Evolutionary conservation across 1,140 invertebrate species (phyloP).

Genomic region (Bombus confusus): DNA sequence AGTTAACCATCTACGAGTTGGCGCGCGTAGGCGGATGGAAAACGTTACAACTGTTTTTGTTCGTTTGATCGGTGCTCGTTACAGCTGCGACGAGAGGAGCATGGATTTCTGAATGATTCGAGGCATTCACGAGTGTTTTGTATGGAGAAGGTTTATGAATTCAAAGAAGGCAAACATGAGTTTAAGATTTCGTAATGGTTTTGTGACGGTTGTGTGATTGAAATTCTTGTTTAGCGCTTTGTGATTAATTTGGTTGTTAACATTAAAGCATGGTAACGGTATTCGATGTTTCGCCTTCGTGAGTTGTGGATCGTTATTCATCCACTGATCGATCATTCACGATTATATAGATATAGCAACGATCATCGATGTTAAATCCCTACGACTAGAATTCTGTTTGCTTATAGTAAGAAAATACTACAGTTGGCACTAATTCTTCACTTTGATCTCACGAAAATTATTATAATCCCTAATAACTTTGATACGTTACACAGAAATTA

Average conservation of each 20-base stretch:
- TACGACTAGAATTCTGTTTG: neutral
- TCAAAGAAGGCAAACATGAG: neutral
- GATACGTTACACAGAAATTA: neutral
- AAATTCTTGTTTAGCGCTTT: too few relatives aligned
- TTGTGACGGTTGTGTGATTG: neutral
- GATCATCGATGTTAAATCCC: neutral
- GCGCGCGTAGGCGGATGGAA: neutral
- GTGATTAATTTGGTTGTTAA: neutral
- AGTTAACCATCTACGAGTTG: too few relatives aligned
- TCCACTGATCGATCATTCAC: neutral
- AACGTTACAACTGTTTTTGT: conserved; percentile 10
- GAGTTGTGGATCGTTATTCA: neutral
- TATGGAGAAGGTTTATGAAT: neutral
- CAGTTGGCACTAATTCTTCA: neutral
- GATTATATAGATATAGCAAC: neutral
- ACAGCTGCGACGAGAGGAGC: too few relatives aligned
- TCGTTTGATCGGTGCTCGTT: neutral
- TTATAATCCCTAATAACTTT: neutral
- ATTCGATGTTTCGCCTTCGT: too few relatives aligned
- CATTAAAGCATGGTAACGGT: neutral
- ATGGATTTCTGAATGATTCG: neutral
- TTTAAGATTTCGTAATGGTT: neutral
- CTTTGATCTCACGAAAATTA: neutral
- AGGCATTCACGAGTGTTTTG: neutral
- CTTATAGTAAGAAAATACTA: neutral